Evolutionary conservation across 2,113 vertebrate genomes (phyloP).

Genomic region (Clupea harengus): DNA sequence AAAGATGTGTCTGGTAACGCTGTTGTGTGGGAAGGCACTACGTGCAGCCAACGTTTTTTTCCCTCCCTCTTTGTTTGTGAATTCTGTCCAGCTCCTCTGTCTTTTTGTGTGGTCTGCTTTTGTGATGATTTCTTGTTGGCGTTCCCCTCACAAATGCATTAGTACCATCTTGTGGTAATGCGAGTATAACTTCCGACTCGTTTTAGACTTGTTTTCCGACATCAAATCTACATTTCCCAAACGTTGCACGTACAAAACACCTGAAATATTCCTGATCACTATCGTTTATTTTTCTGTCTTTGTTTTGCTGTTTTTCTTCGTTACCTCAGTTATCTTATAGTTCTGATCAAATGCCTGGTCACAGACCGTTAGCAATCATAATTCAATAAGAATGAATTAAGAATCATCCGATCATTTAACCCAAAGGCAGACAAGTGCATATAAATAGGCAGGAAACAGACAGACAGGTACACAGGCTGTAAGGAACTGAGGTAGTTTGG

Average conservation of each 20-base stretch:
- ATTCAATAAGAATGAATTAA: background rate
- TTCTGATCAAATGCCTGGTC: background rate
- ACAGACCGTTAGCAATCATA: background rate
- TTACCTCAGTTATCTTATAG: background rate
- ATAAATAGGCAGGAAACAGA: background rate
- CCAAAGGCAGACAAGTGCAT: background rate
- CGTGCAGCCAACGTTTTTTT: background rate
- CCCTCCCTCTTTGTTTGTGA: background rate
- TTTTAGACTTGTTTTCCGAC: background rate
- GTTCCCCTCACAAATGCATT: background rate
- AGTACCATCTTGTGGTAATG: conserved; percentile 9
- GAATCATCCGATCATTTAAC: background rate
- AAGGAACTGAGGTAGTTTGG: background rate
- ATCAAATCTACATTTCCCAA: background rate
- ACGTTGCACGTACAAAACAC: background rate
- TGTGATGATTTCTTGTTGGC: background rate
- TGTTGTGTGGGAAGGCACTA: background rate
- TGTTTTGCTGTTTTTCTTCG: background rate
- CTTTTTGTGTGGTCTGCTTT: background rate
- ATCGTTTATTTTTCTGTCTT: background rate
- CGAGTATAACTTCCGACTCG: background rate
- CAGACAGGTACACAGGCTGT: background rate
- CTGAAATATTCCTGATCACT: background rate
- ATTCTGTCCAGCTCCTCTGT: background rate
- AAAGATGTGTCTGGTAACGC: background rate